A percentile compares a stretch with the other conserved stretches of the same genome.
These are phyloP conservation scores for Heliothis peltigera DNA, from an alignment of 2,888 invertebrate species.

Conservation along the genomic window DNA sequence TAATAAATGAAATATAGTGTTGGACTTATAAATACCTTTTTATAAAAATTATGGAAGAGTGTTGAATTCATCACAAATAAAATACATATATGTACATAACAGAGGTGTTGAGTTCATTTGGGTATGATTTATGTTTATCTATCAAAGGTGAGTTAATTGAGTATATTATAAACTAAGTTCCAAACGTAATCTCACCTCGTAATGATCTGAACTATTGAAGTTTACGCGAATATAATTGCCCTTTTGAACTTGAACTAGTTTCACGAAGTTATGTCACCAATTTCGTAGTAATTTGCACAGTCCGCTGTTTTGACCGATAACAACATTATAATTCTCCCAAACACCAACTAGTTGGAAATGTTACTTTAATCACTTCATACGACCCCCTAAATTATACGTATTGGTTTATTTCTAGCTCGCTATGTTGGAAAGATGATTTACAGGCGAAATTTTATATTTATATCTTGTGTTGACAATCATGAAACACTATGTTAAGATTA, in stretches of 20 bases:
- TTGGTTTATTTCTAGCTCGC: slow-evolving; percentile 78
- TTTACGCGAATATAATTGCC: slow-evolving; percentile 47
- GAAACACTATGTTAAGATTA: slow-evolving; percentile 23
- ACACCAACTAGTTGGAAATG: slow-evolving; percentile 80
- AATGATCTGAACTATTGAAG: slow-evolving; percentile 44
- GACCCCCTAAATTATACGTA: slow-evolving; percentile 80
- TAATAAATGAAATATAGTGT: too few relatives aligned
- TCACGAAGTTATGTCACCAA: slow-evolving; percentile 49
- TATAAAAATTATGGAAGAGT: too few relatives aligned
- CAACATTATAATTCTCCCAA: slow-evolving; percentile 83
- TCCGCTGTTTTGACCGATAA: slow-evolving; percentile 77
- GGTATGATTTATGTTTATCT: background rate
- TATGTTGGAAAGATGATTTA: slow-evolving; percentile 80
- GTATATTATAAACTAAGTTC: slow-evolving; percentile 19
- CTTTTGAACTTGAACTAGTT: slow-evolving; percentile 51
- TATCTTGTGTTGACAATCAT: slow-evolving; percentile 49
- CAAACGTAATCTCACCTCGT: slow-evolving; percentile 34
- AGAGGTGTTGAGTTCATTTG: background rate
- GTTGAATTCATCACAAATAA: too few relatives aligned
- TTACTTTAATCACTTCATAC: slow-evolving; percentile 88
- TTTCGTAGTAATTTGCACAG: slow-evolving; percentile 56
- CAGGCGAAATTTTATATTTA: slow-evolving; percentile 70
- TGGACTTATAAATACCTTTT: too few relatives aligned
- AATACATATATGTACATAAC: too few relatives aligned
- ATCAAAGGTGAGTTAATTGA: slow-evolving; percentile 4